Evolutionary conservation across 2,113 vertebrate species (phyloP).

Genomic region (Corythornis madagascariensis): DNA sequence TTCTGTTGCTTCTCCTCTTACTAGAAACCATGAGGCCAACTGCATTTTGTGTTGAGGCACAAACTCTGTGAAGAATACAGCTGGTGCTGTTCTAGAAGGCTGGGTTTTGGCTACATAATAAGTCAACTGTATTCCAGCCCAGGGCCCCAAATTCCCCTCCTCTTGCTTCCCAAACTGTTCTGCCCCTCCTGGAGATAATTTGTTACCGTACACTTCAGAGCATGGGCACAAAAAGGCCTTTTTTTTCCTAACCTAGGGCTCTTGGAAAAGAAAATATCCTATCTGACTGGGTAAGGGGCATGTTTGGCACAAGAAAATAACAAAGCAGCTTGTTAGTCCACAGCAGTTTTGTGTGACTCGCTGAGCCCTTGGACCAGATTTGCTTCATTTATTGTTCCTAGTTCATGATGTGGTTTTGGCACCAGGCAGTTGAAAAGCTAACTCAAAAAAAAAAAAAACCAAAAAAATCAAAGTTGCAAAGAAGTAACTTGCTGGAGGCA

Average conservation of each 20-base stretch:
- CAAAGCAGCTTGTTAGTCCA: neutral
- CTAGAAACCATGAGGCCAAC: neutral
- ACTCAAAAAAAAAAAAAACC: neutral
- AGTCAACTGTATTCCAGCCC: neutral
- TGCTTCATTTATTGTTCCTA: slow-evolving; percentile 24
- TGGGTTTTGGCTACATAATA: neutral
- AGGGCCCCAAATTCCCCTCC: neutral
- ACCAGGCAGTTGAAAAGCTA: neutral
- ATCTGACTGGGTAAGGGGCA: neutral
- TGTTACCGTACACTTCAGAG: neutral
- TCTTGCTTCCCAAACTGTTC: neutral
- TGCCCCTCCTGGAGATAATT: neutral
- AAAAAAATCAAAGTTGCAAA: neutral
- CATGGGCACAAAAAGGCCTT: neutral
- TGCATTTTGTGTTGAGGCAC: neutral
- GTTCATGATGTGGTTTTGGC: slow-evolving; percentile 42
- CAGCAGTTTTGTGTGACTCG: neutral
- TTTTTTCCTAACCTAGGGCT: neutral
- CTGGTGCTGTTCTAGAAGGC: neutral
- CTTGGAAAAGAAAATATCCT: neutral
- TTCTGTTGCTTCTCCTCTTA: neutral
- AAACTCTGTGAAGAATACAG: neutral
- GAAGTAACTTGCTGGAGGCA: neutral
- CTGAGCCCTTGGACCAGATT: neutral
- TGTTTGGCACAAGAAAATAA: neutral